Evolutionary conservation across 2,113 vertebrate species (phyloP).

Genomic region (Syngnathoides biaculeatus): DNA sequence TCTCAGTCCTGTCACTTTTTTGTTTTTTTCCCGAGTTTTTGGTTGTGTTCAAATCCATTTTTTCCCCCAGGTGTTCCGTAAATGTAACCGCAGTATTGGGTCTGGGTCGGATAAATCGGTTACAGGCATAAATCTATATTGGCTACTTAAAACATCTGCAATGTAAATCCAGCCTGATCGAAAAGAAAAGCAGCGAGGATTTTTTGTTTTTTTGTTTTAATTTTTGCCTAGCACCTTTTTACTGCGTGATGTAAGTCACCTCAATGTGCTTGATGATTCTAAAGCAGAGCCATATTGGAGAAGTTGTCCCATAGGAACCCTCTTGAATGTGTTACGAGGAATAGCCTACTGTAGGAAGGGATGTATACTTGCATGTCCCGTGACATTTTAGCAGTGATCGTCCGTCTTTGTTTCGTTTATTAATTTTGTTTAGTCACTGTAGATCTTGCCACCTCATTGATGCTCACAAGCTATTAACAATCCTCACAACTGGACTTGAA

Average conservation of each 20-base stretch:
- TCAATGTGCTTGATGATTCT: constrained; percentile 53
- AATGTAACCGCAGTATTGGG: too few relatives aligned
- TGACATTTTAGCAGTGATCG: constrained; percentile 49
- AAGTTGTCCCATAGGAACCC: constrained; percentile 56
- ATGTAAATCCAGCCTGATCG: constrained; percentile 2
- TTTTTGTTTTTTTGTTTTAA: neutral
- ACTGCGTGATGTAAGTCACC: constrained; percentile 42
- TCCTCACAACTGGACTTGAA: constrained; percentile 62
- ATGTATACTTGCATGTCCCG: constrained; percentile 65
- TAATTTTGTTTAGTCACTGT: constrained; percentile 56
- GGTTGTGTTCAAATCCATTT: too few relatives aligned
- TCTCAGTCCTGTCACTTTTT: too few relatives aligned
- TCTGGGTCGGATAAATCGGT: neutral
- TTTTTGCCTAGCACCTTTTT: constrained; percentile 51
- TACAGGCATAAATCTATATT: neutral
- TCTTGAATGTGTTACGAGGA: constrained; percentile 68
- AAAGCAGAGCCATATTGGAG: constrained; percentile 68
- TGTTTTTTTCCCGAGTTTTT: neutral
- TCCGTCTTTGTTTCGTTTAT: constrained; percentile 30
- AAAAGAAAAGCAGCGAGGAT: neutral
- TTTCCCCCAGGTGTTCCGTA: too few relatives aligned
- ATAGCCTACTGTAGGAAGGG: constrained; percentile 64
- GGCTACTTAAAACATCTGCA: neutral
- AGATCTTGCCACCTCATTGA: constrained; percentile 59
- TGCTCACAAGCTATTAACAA: constrained; percentile 66